These are phyloP conservation scores for Diorhabda carinulata DNA, from an alignment of 1,140 invertebrate genomes.

Conservation along the genomic window DNA sequence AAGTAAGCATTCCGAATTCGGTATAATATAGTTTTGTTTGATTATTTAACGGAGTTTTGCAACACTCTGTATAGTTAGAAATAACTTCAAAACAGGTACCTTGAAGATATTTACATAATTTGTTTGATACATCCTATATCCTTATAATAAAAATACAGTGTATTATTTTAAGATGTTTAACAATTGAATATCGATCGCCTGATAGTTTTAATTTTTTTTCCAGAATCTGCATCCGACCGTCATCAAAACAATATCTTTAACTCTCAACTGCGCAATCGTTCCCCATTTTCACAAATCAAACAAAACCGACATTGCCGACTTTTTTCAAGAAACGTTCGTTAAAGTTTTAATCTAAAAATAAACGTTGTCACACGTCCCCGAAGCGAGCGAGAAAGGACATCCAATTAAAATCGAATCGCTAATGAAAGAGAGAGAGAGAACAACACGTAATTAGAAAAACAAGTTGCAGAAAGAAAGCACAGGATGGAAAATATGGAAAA, in stretches of 20 bases:
- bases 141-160: too few relatives aligned
- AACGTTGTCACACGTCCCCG: conserved; percentile 24
- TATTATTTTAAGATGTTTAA: too few relatives aligned
- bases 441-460: conserved; percentile 40
- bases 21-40: too few relatives aligned
- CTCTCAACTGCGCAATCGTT: background rate
- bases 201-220: background rate
- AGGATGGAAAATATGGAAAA: conserved; percentile 34
- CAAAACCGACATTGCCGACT: background rate
- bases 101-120: too few relatives aligned
- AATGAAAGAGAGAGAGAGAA: conserved; percentile 26
- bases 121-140: too few relatives aligned
- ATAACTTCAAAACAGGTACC: too few relatives aligned
- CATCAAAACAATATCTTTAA: background rate
- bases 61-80: too few relatives aligned
- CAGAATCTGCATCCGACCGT: background rate
- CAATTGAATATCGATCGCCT: too few relatives aligned
- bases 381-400: conserved; percentile 28
- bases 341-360: conserved; percentile 29
- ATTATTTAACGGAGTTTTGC: too few relatives aligned
- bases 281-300: conserved; percentile 2
- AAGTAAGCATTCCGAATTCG: too few relatives aligned
- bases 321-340: conserved; percentile 21
- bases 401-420: conserved; percentile 34
- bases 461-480: conserved; percentile 34